Conservation (phyloP, 2,888 invertebrate genomes). For the Sicus ferrugineus region DNA sequence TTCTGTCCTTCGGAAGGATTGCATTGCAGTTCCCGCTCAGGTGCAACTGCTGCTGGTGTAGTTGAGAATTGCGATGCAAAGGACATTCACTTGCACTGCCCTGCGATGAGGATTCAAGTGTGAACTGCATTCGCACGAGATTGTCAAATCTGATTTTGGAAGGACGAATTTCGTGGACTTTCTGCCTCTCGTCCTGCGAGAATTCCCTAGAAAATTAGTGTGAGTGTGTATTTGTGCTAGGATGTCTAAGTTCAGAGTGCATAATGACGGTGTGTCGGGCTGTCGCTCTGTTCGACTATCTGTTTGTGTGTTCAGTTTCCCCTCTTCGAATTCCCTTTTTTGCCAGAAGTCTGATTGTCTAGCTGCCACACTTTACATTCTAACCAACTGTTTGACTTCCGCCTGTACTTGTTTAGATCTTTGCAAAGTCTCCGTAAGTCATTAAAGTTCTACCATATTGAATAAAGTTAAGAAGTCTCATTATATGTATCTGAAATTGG, state of each 20-base stretch:
- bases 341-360: too few relatives aligned
- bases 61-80: slow-evolving; percentile 20
- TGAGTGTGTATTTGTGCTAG: not conserved
- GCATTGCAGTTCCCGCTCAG: not conserved
- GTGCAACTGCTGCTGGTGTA: not conserved
- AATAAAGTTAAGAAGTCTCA: not conserved
- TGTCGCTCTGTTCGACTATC: not conserved
- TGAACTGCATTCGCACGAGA: slow-evolving; percentile 18
- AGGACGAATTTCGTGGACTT: not conserved
- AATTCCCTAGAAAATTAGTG: too few relatives aligned
- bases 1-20: not conserved
- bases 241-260: not conserved
- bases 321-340: too few relatives aligned
- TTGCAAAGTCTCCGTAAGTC: not conserved
- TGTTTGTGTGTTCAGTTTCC: not conserved
- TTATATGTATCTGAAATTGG: too few relatives aligned
- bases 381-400: too few relatives aligned
- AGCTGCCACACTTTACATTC: too few relatives aligned
- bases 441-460: not conserved
- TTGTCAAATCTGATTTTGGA: slow-evolving; percentile 24
- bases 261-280: not conserved
- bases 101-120: slow-evolving; percentile 23
- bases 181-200: too few relatives aligned
- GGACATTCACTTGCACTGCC: slow-evolving; percentile 29
- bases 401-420: not conserved